Evolutionary conservation across 1,140 invertebrate genomes (phyloP), one percentile per base, ranked within the genome.

Genomic region (Drosophila nebulosa): DNA sequence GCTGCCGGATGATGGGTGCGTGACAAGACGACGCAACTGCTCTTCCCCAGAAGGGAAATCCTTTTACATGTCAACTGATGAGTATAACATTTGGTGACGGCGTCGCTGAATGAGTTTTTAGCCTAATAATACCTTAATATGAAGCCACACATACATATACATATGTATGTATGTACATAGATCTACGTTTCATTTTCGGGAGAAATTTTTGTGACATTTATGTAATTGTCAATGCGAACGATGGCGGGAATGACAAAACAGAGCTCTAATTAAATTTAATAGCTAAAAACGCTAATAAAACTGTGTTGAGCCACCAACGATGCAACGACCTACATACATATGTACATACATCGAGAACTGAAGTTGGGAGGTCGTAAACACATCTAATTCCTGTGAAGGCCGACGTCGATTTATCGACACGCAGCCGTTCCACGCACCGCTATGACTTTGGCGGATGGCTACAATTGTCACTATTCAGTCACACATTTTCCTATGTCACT

Each of bases 181-280:
- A n/a, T 53, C 18, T 51, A 16, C n/a, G 27, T 51, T 10, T 32
- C 50, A 21, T 52, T 79, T 77, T 69, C 68, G 51, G 59, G 66
- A 60, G 76, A 81, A 70, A 83, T 86, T 86, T 88, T 64, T 74
- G 86, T 88, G 83, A 86, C 84, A 88, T 86, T 86, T 74, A 85
- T 85, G 81, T 79, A 64, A 63, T 71, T 64, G 67, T 58, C 63
- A 39, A 21, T 30, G 69, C 71, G 58, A 62, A 68, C 68, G 64
- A 64, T 63, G 74, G 56, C 74, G 67, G 73, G 70, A 78, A 72
- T 36, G 58, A 79, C 73, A 64, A 63, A 75, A 68, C 62, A 78
- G 79, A 84, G 83, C 73, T 88, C 86, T 90, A 90, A 90, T 90
- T 90, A 90, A 90, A 90, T 90, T 90, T 88, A 86, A 90, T 88